phyloP scores from a whole-genome alignment of 2,113 vertebrate species.

The Tragelaphus strepsiceros region DNA sequence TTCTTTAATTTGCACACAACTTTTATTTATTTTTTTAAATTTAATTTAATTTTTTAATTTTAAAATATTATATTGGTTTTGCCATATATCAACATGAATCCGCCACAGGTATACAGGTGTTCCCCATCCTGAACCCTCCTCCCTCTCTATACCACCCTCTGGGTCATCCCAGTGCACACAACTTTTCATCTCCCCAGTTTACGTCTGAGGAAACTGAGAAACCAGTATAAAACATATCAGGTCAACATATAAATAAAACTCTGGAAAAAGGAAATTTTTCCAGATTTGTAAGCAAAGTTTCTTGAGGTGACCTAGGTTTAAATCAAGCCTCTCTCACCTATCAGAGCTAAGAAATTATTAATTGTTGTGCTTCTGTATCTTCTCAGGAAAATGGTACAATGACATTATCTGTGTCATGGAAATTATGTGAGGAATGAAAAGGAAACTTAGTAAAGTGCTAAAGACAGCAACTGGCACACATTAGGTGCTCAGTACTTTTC shows the following conservation, averaged over 20 bases:
- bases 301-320: not conserved
- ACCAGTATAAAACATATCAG: not conserved
- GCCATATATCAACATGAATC: too few species aligned
- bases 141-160: too few species aligned
- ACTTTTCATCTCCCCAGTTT: not conserved
- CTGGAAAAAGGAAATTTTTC: not conserved
- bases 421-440: not conserved
- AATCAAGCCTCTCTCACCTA: not conserved
- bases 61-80: too few species aligned
- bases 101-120: too few species aligned
- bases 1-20: not conserved
- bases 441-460: not conserved
- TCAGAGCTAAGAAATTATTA: not conserved
- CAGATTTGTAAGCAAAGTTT: not conserved
- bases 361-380: not conserved
- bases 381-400: not conserved
- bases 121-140: too few species aligned
- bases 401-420: not conserved
- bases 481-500: not conserved
- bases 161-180: too few species aligned
- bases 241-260: not conserved
- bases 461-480: accelerated
- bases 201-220: not conserved
- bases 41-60: too few species aligned
- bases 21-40: not conserved